Conservation (phyloP, 2,113 vertebrate species). For the Eulemur macaco region DNA sequence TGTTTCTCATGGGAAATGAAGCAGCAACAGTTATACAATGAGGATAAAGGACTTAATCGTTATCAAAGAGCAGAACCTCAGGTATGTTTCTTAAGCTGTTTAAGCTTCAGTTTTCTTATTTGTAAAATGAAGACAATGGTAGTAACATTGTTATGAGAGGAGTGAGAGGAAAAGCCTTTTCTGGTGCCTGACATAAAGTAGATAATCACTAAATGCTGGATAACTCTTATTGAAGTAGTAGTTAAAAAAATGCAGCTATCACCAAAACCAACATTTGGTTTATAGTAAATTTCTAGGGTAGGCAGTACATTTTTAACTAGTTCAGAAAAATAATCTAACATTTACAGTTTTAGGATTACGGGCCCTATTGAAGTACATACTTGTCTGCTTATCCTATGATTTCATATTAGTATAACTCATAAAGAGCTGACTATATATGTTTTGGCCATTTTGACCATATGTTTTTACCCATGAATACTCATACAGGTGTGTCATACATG, state of each 20-base stretch:
- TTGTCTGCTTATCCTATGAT: neutral
- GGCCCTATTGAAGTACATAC: neutral
- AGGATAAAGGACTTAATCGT: neutral
- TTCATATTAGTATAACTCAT: neutral
- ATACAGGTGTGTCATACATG: neutral
- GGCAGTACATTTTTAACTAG: neutral
- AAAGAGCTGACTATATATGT: neutral
- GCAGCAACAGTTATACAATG: neutral
- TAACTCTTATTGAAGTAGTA: neutral
- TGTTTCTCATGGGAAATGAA: neutral
- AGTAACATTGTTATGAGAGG: neutral
- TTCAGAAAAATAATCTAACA: neutral
- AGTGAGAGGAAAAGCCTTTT: neutral
- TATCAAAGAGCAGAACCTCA: neutral
- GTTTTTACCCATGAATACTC: neutral
- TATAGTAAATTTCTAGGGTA: neutral
- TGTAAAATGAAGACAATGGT: neutral
- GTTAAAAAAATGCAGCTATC: neutral
- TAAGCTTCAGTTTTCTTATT: neutral
- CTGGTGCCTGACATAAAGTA: neutral
- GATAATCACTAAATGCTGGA: neutral
- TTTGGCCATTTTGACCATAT: neutral
- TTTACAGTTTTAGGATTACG: neutral
- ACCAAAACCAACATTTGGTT: neutral
- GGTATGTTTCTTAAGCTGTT: slow-evolving; percentile 2